Evolutionary conservation across 2,797 vertebrate species (phyloP).

Genomic region (Apodemus agrarius): DNA sequence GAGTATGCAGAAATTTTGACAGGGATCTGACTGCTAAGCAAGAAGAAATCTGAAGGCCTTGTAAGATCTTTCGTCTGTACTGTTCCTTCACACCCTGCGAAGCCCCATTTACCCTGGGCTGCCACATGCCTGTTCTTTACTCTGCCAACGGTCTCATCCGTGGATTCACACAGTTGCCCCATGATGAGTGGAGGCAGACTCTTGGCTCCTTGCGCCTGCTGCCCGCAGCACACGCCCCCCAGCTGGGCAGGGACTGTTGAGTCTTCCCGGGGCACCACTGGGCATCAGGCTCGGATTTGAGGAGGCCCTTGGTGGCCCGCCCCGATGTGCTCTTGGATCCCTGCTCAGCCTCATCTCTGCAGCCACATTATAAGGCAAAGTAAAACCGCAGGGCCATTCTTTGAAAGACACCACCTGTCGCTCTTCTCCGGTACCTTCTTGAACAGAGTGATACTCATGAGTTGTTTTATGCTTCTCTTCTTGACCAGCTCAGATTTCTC

Average conservation of each 20-base stretch:
- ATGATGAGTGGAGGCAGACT: background rate
- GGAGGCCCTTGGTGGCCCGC: rapidly evolving
- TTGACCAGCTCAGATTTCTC: background rate
- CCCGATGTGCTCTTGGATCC: background rate
- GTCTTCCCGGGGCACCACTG: background rate
- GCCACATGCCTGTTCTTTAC: background rate
- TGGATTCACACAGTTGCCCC: background rate
- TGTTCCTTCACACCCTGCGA: background rate
- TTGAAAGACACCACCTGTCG: constrained; percentile 27
- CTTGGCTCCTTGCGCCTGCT: no score
- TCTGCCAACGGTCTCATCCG: background rate
- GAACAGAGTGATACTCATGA: background rate
- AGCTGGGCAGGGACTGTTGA: rapidly evolving
- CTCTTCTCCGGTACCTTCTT: background rate
- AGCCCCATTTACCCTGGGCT: background rate
- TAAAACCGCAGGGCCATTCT: background rate
- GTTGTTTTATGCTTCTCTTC: constrained; percentile 8
- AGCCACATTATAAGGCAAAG: background rate
- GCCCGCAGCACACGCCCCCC: rapidly evolving
- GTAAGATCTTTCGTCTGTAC: background rate
- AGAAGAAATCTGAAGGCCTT: background rate
- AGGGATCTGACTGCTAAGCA: background rate
- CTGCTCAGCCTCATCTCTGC: background rate
- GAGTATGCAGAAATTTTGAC: background rate
- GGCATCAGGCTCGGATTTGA: background rate